Percentiles rank a stretch among this genome's conserved stretches.
Conservation (phyloP, 1,140 invertebrate species). For the Cyclargus thomasi region DNA sequence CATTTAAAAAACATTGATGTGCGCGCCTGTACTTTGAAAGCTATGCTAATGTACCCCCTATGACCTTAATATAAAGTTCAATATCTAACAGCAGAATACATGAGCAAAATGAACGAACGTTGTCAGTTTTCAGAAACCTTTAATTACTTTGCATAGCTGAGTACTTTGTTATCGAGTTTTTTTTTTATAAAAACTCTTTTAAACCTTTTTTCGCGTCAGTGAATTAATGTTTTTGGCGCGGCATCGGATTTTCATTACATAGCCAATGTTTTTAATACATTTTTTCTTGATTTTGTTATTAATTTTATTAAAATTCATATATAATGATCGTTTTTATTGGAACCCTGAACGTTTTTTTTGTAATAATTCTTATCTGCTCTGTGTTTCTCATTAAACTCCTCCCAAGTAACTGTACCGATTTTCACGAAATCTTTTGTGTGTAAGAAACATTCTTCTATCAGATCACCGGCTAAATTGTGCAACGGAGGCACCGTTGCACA, state of each 20-base stretch:
- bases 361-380: no score
- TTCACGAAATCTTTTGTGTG: no score
- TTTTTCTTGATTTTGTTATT: neutral
- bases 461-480: no score
- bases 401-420: no score
- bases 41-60: neutral
- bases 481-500: no score
- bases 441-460: no score
- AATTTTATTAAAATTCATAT: no score
- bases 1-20: constrained; percentile 14
- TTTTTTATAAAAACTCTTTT: constrained; percentile 9
- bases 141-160: constrained; percentile 16
- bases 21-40: neutral
- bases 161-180: constrained; percentile 10
- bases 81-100: constrained; percentile 1
- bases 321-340: no score
- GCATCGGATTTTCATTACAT: neutral
- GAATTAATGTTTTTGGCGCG: neutral
- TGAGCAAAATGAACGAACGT: constrained; percentile 17
- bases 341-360: no score
- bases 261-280: no score
- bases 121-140: constrained; percentile 20
- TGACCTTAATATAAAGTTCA: neutral
- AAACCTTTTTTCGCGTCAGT: neutral
- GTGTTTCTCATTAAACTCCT: no score